Percentiles rank a stretch among this genome's conserved stretches.
phyloP scores from a whole-genome alignment of 1,140 invertebrate species.

The Hylaeus anthracinus region DNA sequence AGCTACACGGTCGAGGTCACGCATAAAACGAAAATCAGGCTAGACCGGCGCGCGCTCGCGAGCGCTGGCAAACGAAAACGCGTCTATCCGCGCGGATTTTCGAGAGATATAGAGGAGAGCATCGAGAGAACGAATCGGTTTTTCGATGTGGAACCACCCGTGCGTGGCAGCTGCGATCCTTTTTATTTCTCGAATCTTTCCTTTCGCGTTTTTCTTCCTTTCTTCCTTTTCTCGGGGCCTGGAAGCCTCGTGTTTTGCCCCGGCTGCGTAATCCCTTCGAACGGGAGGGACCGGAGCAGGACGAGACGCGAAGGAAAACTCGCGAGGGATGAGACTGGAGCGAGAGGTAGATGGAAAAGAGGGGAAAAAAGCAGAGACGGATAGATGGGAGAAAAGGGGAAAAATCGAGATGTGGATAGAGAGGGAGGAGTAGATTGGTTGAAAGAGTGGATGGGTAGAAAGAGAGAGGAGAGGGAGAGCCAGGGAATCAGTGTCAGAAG shows the following conservation, averaged over 20 bases:
- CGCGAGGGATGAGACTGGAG: neutral
- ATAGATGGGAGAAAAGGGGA: neutral
- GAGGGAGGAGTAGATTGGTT: too few species aligned
- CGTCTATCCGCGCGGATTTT: constrained; percentile 30
- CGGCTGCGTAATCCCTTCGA: constrained; percentile 15
- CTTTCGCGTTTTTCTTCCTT: neutral
- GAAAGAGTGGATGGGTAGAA: neutral
- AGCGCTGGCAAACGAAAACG: constrained; percentile 24
- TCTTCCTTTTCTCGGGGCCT: neutral
- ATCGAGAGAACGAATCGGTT: constrained; percentile 11
- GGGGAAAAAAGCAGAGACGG: neutral
- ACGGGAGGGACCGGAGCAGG: neutral
- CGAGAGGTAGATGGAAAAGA: neutral
- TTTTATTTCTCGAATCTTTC: constrained; percentile 5
- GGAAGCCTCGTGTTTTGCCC: constrained; percentile 6
- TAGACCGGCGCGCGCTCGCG: too few species aligned
- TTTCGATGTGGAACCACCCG: constrained; percentile 12
- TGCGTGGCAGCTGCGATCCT: constrained; percentile 22
- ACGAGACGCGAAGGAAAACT: too few species aligned
- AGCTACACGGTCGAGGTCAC: neutral
- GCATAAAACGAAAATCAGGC: neutral
- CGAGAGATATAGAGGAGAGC: neutral
- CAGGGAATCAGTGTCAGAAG: neutral
- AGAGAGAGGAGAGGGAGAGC: constrained; percentile 5
- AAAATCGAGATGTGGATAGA: too few species aligned